These are phyloP conservation scores for Coryphaenoides rupestris DNA, from an alignment of 2,113 vertebrate genomes.

Conservation along the genomic window DNA sequence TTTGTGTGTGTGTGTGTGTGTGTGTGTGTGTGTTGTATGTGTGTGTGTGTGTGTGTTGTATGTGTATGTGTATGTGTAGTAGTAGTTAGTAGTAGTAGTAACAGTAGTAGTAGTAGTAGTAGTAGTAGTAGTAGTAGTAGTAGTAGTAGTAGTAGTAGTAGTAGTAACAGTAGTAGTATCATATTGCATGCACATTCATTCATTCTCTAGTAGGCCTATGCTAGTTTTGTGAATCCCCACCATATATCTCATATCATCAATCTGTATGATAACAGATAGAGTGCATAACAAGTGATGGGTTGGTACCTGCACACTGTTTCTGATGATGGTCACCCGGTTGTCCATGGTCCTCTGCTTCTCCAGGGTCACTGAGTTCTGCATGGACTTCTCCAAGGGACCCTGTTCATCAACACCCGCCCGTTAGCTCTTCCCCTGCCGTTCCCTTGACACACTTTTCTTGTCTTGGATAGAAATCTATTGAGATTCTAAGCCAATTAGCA, in stretches of 20 bases:
- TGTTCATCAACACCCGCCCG: slow-evolving; percentile 53
- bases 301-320: slow-evolving; percentile 85
- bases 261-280: too few relatives aligned
- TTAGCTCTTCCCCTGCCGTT: background rate
- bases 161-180: too few relatives aligned
- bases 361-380: slow-evolving; percentile 83
- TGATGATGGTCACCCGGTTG: slow-evolving; percentile 84
- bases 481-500: too few relatives aligned
- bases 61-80: too few relatives aligned
- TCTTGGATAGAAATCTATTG: background rate
- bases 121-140: too few relatives aligned
- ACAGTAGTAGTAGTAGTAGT: too few relatives aligned
- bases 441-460: too few relatives aligned
- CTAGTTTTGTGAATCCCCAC: background rate
- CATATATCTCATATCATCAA: too few relatives aligned
- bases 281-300: background rate
- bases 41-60: too few relatives aligned
- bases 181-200: background rate
- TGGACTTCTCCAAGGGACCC: slow-evolving; percentile 89
- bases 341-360: slow-evolving; percentile 90
- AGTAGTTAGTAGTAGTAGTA: too few relatives aligned
- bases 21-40: too few relatives aligned
- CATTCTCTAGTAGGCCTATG: background rate
- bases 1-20: background rate
- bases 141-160: too few relatives aligned